A percentile compares a stretch with the other conserved stretches of the same genome.
phyloP scores from a whole-genome alignment of 2,113 vertebrate genomes.

The Crotalus horridus region DNA sequence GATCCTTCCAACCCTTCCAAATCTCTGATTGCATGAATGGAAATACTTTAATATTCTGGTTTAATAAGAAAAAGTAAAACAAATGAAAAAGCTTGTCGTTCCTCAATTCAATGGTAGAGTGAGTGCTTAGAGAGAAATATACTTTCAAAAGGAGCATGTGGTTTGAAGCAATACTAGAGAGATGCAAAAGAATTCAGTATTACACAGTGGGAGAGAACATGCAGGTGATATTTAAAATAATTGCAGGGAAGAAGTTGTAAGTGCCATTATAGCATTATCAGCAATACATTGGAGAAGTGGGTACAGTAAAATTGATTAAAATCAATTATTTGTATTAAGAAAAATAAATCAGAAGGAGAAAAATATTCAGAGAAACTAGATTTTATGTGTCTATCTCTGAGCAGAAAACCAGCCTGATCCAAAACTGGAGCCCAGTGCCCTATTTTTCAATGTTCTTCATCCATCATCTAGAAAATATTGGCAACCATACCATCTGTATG shows the following conservation, averaged over 20 bases:
- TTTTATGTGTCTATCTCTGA: conserved; percentile 7
- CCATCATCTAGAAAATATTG: neutral
- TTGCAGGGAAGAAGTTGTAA: conserved; percentile 64
- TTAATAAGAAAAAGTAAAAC: conserved; percentile 44
- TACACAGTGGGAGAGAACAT: conserved; percentile 60
- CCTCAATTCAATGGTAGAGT: conserved; percentile 57
- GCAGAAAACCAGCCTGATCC: neutral
- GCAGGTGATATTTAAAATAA: conserved; percentile 69
- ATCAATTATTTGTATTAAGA: conserved; percentile 66
- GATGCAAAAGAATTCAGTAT: conserved; percentile 53
- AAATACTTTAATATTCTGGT: conserved; percentile 8
- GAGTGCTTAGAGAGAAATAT: conserved; percentile 60
- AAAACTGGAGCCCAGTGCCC: neutral
- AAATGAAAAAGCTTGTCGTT: conserved; percentile 45
- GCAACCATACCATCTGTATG: neutral
- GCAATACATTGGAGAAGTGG: conserved; percentile 49
- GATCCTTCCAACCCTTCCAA: neutral
- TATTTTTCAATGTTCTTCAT: neutral
- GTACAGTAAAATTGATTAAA: conserved; percentile 60
- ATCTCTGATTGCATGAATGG: neutral
- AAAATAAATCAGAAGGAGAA: conserved; percentile 40
- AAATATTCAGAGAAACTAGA: conserved; percentile 22
- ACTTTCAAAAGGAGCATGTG: conserved; percentile 64
- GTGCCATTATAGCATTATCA: conserved; percentile 64
- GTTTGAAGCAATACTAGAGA: conserved; percentile 65